A percentile compares a stretch with the other conserved stretches of the same genome.
Evolutionary conservation across 1,140 invertebrate species (phyloP).

Genomic region (Eumaeus atala): DNA sequence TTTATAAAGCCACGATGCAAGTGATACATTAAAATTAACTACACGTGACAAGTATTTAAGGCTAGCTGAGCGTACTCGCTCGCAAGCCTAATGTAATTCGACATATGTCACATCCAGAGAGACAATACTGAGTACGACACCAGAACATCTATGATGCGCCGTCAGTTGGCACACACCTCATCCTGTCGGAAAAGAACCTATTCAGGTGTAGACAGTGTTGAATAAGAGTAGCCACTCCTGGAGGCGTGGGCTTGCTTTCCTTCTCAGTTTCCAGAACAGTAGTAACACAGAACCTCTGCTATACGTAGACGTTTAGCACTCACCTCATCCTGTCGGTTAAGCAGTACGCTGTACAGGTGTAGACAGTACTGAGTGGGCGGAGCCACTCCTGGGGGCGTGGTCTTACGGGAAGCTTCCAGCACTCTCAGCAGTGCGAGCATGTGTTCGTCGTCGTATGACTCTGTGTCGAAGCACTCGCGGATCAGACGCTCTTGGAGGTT

Average conservation of each 20-base stretch:
- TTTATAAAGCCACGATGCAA: no score
- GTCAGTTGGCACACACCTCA: no score
- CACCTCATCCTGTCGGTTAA: constrained; percentile 33
- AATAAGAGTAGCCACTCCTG: constrained; percentile 35
- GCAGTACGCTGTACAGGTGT: constrained; percentile 39
- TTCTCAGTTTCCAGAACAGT: no score
- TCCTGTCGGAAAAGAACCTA: constrained; percentile 28
- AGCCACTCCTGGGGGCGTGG: constrained; percentile 25
- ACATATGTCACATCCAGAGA: no score
- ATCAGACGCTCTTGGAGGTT: constrained; percentile 51
- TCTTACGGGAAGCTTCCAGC: constrained; percentile 34
- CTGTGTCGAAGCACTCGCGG: constrained; percentile 36
- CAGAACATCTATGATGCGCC: no score
- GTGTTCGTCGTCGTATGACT: constrained; percentile 14
- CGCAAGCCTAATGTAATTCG: no score
- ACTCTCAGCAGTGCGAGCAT: constrained; percentile 28
- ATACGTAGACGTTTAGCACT: constrained; percentile 4
- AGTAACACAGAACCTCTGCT: no score
- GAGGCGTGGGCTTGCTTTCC: constrained; percentile 30
- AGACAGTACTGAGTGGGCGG: constrained; percentile 53
- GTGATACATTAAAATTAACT: no score
- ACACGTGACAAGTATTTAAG: no score
- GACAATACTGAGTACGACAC: no score
- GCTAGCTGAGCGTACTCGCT: no score
- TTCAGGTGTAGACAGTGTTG: constrained; percentile 54